Base-by-base conservation (phyloP, 1,140 invertebrate species). In the Drosophila hydei region DNA sequence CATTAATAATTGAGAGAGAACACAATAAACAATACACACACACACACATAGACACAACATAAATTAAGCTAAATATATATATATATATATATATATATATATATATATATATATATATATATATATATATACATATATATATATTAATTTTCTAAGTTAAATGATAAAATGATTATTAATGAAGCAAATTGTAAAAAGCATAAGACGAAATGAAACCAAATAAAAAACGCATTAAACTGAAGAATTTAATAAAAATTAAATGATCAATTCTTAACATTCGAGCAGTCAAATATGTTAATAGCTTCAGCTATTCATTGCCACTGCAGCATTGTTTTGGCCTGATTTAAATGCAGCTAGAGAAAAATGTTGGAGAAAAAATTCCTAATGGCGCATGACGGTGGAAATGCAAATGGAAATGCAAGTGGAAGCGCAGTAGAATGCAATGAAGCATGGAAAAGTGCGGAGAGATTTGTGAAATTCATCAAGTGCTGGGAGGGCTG, bases 241-340 rank as follows among this genome's bases (percentile, higher is more conserved):
- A 74, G 83, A 88, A 88, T 88, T 88, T 88, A 88, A 88, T 88
- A 88, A 83, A 88, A 83, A 88, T 80, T 65, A 83, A 71, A 68
- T 47, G 47, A 73, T 88, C 56, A 52, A 68, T 56, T 72, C 36
- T 65, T 65, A 60, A 40, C 47, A 56, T 67, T 4, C n/a, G 4
- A n/a, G 3, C 18, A 11, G 36, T n/a, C 12, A 36, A 38, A 55
- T 47, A 50, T 43, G 52, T 38, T 30, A 72, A 75, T 59, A 72
- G 72, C 48, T 75, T 45, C 45, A 40, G 40, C 61, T 42, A 65
- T 75, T 72, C 67, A 68, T 72, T 79, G 50, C 36, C 1, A 38
- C 11, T 12, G n/a, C 38, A 14, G 38, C 38, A 42, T 42, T 60
- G 43, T 62, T 56, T 23, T 38, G 43, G 4, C 9, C 21, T 36